phyloP scores from a whole-genome alignment of 2,888 invertebrate species.

The Strigamia crassipes region DNA sequence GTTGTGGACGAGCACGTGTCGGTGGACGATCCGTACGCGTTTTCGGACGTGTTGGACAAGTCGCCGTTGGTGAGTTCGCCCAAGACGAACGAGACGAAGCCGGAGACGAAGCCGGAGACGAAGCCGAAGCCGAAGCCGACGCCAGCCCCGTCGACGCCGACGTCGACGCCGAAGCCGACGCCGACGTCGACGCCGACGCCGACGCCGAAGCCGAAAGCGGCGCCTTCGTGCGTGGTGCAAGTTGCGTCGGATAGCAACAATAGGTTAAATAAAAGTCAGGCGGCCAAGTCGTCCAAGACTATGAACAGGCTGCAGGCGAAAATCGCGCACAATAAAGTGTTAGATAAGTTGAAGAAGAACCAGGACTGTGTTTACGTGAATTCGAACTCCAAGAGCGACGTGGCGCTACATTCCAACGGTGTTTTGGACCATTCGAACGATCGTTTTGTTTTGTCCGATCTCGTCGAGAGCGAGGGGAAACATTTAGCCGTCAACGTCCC shows the following conservation, averaged over 20 bases:
- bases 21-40: conserved; percentile 62
- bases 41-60: conserved; percentile 57
- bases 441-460: background rate
- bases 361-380: conserved; percentile 51
- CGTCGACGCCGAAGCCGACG: too few relatives aligned
- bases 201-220: too few relatives aligned
- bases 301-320: conserved; percentile 60
- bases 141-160: too few relatives aligned
- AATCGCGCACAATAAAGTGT: conserved; percentile 60
- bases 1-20: conserved; percentile 53
- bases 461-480: too few relatives aligned
- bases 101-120: background rate
- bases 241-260: background rate
- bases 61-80: conserved; percentile 21
- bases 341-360: conserved; percentile 58
- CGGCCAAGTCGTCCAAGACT: conserved; percentile 55
- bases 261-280: conserved; percentile 15
- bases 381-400: too few relatives aligned
- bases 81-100: background rate
- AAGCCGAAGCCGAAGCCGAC: too few relatives aligned
- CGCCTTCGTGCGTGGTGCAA: too few relatives aligned
- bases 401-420: background rate
- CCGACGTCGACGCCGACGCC: too few relatives aligned
- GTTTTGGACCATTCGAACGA: too few relatives aligned
- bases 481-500: background rate